Evolutionary conservation across 2,888 invertebrate genomes (phyloP), one percentile per base, ranked within the genome.

Genomic region (Trissolcus brochymenae): DNA sequence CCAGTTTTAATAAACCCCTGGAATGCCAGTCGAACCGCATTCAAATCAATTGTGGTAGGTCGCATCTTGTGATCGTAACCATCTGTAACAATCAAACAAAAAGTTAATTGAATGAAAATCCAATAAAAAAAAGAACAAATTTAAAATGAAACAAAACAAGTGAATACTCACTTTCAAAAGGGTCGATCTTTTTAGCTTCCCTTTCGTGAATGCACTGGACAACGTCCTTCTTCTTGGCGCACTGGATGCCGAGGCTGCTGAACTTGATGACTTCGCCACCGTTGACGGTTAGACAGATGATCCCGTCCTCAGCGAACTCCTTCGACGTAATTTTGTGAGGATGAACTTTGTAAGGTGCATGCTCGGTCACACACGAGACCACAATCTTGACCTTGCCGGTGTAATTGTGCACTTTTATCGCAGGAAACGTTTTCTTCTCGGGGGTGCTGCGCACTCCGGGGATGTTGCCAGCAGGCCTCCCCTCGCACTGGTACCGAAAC

Each of bases 291-390:
- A 96, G 90, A 0, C 96, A 97, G 90, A 97, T 98, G 49, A 98
- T 96, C 56, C 98, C 98, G 86, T 93, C 93, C 88, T 94, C 94
- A 90, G 98, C 98, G 62, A 94, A 94, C 86, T 98, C 98, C 85
- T 96, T 95, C 1, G 98, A 98, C 41, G 98, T 98, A 82, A 98
- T 92, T 90, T 97, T 97, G 91, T 98, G 97, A 0, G 97, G 97
- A 90, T 97, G 97, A 11, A 95, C 93, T 85, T 94, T 93, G 90
- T 95, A 94, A 0, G 96, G 96, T 35, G 91, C 91, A 85, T 98
- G 98, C 90, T 96, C 96, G 43, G 97, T 97, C 72, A 98, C 97
- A 90, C 98, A 98, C 0, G 97, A 97, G n/a, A 98, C 98, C 13
- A 98, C 96, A 59, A 98, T 95, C 72, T 96, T 94, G 9, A 96